Evolutionary conservation across 64 coral and sea anemone genomes (phyloP), one percentile per base, ranked within the genome.

Genomic region (Orbicella faveolata): DNA sequence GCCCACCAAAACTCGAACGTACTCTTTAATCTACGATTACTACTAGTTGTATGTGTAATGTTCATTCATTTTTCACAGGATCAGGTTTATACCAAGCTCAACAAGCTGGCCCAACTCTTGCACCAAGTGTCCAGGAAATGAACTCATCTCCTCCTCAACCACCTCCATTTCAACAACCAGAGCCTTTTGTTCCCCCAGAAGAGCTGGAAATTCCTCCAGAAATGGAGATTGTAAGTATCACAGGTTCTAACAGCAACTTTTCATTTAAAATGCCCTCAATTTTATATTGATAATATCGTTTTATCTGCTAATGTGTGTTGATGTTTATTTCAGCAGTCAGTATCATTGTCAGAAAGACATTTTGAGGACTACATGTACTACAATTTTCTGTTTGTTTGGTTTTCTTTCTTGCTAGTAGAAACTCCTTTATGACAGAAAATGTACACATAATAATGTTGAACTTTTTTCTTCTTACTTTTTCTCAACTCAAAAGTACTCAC

Each of bases 191-290:
- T 66, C 90, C 92, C 10, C 95, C 95, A n/a, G 83, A 93, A 19
- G 95, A 94, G 26, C 62, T 96, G 52, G 95, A 96, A 83, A 75
- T 96, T 26, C 95, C 95, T 39, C 18, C 74, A 61, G 92, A 74
- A 51, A 96, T 96, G 95, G 95, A 96, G 76, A 96, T 96, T 61
- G 95, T 96, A 81, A 96, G 92, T 96, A 59, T 9, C 20, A 84
- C 1, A 11, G 25, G 33, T 14, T 23, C 34, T 14, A 33, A n/a
- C 34, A 33, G 59, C 25, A 81, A 17, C 25, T 81, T 62, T 14
- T 23, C 21, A 68, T 83, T 39, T 83, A 36, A 48, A 70, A 18
- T 81, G 79, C 25, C 34, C 55, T 63, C 10, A 54, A 14, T 75
- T 21, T 12, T 48, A 21, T 91, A 34, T 13, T 8, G 86, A 52